These are phyloP conservation scores for Sylvilagus bachmani DNA, from an alignment of 2,113 vertebrate genomes.

Conservation along the genomic window DNA sequence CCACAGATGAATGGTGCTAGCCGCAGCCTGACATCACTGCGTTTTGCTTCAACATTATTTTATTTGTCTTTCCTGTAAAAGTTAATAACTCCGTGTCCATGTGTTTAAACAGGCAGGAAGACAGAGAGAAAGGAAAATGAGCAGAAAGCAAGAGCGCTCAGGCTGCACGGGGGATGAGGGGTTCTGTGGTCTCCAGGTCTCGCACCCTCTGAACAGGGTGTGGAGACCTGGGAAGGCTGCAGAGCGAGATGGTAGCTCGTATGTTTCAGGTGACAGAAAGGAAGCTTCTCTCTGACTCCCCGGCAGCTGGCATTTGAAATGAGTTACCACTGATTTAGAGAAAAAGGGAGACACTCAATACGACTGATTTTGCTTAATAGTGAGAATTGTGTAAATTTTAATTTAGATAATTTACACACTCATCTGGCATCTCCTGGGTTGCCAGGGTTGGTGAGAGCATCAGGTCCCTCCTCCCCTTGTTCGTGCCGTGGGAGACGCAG, in stretches of 20 bases:
- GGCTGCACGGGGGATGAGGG: too few species aligned
- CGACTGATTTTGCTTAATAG: constrained; percentile 75
- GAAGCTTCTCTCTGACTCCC: constrained; percentile 83
- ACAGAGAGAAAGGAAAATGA: constrained; percentile 78
- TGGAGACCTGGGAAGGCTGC: constrained; percentile 18
- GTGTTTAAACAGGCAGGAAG: constrained; percentile 86
- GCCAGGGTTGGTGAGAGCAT: not conserved
- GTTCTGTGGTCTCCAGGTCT: not conserved
- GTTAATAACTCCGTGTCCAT: constrained; percentile 89
- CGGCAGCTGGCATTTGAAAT: constrained; percentile 84
- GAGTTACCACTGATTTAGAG: constrained; percentile 86
- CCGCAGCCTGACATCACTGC: constrained; percentile 90
- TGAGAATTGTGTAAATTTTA: constrained; percentile 71
- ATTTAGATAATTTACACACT: constrained; percentile 69
- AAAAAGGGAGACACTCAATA: constrained; percentile 46
- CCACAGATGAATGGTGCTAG: constrained; percentile 96
- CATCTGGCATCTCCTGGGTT: constrained; percentile 51
- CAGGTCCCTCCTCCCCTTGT: not conserved
- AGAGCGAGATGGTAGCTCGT: constrained; percentile 78
- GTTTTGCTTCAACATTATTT: constrained; percentile 89
- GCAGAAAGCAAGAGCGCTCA: constrained; percentile 4
- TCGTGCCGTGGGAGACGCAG: not conserved
- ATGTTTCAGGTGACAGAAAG: constrained; percentile 85
- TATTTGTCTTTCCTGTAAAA: constrained; percentile 93
- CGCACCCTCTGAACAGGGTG: not conserved